Evolutionary conservation across 2,797 vertebrate species (phyloP), one percentile per base, ranked within the genome.

Genomic region (Oreortyx pictus): DNA sequence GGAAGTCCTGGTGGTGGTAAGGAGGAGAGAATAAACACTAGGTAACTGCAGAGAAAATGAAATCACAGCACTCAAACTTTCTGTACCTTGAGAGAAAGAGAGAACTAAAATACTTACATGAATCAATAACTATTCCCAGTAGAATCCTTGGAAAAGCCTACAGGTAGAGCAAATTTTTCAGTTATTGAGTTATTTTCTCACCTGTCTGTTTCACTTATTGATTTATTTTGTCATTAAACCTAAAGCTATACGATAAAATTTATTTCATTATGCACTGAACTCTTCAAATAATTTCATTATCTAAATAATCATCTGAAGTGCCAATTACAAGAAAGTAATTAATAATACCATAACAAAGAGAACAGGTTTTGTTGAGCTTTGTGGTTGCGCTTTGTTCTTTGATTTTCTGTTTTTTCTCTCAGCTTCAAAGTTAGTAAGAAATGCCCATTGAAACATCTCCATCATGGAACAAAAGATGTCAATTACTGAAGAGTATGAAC

Each of bases 171-270:
- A 95, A 59, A 82, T 92, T 96, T 95, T 94, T 91, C 56, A 92
- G 85, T 95, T 97, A 97, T 95, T 97, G 96, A 97, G 76, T 97
- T 97, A 97, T 95, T 97, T 97, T 96, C 90, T 96, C 70, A 86
- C 83, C 65, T 89, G 86, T 94, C 86, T 97, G 80, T 97, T 97
- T 96, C 95, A 96, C 76, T 97, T 97, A 97, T 97, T 97, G 97
- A 97, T 97, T 97, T 93, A 87, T 96, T 97, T 97, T 95, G 84
- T 92, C 94, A 96, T 95, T 96, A 96, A 96, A 90, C 67, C 95
- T 95, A 87, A 67, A 93, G 79, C 64, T 43, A 13, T 85, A 62
- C 31, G 89, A 92, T 93, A 95, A 97, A 96, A 95, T 95, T 76
- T 95, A 71, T 82, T 97, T 85, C 72, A 72, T 93, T 73, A 22